These are phyloP conservation scores for Harpalus rubripes DNA, from an alignment of 2,888 invertebrate genomes.

Conservation along the genomic window DNA sequence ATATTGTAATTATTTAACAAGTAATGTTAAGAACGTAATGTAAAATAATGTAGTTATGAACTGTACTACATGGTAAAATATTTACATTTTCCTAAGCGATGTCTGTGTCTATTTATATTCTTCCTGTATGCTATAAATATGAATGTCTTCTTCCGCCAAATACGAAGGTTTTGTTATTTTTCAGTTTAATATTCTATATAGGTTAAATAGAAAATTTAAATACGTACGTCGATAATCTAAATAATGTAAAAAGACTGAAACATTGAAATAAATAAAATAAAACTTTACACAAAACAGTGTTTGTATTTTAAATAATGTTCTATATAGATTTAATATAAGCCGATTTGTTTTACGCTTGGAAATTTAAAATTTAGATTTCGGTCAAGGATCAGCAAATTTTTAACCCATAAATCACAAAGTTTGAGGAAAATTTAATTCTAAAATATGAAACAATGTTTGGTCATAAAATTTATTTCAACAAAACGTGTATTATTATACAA, in stretches of 20 bases:
- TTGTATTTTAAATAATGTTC: background rate
- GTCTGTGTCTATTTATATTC: slow-evolving; percentile 12
- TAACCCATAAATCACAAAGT: slow-evolving; percentile 21
- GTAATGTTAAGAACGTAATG: background rate
- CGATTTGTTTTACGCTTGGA: background rate
- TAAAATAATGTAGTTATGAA: background rate
- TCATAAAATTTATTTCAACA: background rate
- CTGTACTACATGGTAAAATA: slow-evolving; percentile 6
- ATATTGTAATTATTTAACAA: too few relatives aligned
- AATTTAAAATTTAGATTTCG: slow-evolving; percentile 15
- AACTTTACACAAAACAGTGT: background rate
- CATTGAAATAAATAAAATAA: background rate
- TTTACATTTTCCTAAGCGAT: slow-evolving; percentile 4
- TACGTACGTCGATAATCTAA: background rate
- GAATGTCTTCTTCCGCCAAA: slow-evolving; percentile 10
- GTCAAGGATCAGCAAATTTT: slow-evolving; percentile 24
- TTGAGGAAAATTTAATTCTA: background rate
- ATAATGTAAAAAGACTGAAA: background rate
- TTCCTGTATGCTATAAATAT: slow-evolving; percentile 27
- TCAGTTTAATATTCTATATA: background rate
- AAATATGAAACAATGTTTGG: background rate
- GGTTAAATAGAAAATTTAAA: background rate
- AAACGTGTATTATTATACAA: background rate
- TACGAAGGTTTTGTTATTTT: slow-evolving; percentile 11
- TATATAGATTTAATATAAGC: background rate